These are phyloP conservation scores for Temnothorax curvispinosus DNA, from an alignment of 1,140 invertebrate species.

Conservation along the genomic window DNA sequence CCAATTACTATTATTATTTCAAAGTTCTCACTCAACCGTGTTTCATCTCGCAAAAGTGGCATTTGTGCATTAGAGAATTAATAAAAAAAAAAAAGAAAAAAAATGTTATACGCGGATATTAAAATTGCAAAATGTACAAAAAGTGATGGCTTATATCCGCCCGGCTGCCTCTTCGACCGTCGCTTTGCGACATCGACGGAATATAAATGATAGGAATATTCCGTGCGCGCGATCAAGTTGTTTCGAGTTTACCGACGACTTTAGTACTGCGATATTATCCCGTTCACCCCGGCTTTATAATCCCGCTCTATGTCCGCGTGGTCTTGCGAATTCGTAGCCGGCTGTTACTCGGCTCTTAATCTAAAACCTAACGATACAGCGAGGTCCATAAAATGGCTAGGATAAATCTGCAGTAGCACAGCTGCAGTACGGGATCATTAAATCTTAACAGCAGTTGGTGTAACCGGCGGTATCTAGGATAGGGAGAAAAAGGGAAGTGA, in stretches of 20 bases:
- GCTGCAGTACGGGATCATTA: slow-evolving; percentile 36
- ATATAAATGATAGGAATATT: slow-evolving; percentile 26
- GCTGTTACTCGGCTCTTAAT: slow-evolving; percentile 42
- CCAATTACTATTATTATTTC: not conserved
- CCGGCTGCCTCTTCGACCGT: not conserved
- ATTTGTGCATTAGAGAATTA: not conserved
- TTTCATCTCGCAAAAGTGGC: not conserved
- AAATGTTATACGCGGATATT: not conserved
- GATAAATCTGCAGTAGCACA: slow-evolving; percentile 50
- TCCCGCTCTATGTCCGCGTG: slow-evolving; percentile 9
- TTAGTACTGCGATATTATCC: not conserved
- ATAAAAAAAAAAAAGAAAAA: not conserved
- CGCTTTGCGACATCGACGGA: slow-evolving; percentile 12
- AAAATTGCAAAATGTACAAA: not conserved
- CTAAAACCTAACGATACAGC: slow-evolving; percentile 54
- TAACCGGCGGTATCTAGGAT: slow-evolving; percentile 34
- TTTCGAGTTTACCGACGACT: slow-evolving; percentile 8
- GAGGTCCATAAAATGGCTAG: slow-evolving; percentile 30
- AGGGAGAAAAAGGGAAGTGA: not conserved
- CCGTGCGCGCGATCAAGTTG: not conserved
- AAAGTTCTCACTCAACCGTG: not conserved
- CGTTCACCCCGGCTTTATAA: not conserved
- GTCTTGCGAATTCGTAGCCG: slow-evolving; percentile 25
- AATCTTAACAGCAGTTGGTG: slow-evolving; percentile 52
- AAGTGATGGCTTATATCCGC: slow-evolving; percentile 12